Base-by-base conservation (phyloP, 2,797 vertebrate species). In the Babyrousa celebensis region DNA sequence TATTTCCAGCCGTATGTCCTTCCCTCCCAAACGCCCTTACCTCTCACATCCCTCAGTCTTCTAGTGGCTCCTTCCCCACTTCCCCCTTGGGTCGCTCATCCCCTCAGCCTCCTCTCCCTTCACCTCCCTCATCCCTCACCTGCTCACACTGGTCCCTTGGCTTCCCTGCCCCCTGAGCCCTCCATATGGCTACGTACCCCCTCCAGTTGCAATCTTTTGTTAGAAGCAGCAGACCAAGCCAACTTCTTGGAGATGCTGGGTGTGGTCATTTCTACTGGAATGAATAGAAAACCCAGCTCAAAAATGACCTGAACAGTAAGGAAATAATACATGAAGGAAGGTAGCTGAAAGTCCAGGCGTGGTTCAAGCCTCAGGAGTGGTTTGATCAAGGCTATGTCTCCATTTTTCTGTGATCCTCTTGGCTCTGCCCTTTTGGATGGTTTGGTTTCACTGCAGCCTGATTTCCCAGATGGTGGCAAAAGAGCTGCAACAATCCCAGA, bases 321-420 rank as follows among this genome's bases (percentile, higher is more conserved):
- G 65, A 52, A 84, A 78, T 29, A 62, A 48, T 14, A 70, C 68
- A 16, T 58, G 68, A 74, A 63, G 70, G 63, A 83, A 32, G 43
- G 20, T 2, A 85, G 62, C 25, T 32, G 12, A 36, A 92, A 77
- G 27, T 23, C 10, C 25, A 82, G 40, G 70, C 70, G 16, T 78
- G 85, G 36, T 67, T 86, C 27, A 65, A 27, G 11, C 17, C 70
- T 84, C 71, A 87, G 54, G n/a, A 60, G 27, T 17, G 62, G 36
- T 82, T 91, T 85, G 56, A 65, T 96, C 65, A 88, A 60, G 70
- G 10, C 40, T n/a, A 12, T 80, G 12, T 32, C 52, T 88, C 70
- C 52, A 43, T 68, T 77, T 89, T 72, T 90, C 56, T 74, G 32
- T 65, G 83, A 54, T 63, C 60, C 15, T 27, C 56, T 95, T n/a